phyloP scores from a whole-genome alignment of 37 sponge, comb jelly and placozoan genomes.

The Tethya wilhelma region DNA sequence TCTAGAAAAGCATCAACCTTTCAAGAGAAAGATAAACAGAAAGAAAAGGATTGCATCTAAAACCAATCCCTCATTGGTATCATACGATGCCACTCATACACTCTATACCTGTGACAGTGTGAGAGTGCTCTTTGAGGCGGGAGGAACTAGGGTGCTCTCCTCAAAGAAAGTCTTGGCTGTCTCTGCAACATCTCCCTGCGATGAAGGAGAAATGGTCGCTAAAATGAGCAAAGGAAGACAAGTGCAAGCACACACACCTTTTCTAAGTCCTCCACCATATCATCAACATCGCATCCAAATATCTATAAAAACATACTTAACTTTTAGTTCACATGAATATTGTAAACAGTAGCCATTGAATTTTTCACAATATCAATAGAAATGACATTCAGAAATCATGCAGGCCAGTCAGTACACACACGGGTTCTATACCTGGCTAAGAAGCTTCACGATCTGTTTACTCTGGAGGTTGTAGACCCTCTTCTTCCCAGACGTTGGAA shows the following conservation, averaged over 20 bases:
- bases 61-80: neutral
- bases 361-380: neutral
- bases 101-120: constrained; percentile 68
- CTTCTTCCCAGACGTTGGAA: constrained; percentile 85
- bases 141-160: constrained; percentile 38
- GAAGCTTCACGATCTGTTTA: constrained; percentile 88
- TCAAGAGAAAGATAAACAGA: neutral
- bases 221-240: neutral
- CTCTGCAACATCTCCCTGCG: constrained; percentile 90
- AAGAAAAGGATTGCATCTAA: neutral
- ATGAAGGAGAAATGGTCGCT: neutral
- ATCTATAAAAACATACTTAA: constrained; percentile 27
- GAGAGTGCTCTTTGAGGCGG: constrained; percentile 62
- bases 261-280: constrained; percentile 89
- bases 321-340: neutral
- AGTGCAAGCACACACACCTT: constrained; percentile 45
- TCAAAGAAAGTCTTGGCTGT: constrained; percentile 86
- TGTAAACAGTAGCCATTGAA: neutral
- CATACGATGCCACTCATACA: neutral
- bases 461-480: constrained; percentile 94
- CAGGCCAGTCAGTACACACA: neutral
- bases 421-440: constrained; percentile 56
- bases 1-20: constrained; percentile 91
- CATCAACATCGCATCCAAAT: constrained; percentile 71
- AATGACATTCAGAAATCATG: neutral